Base-by-base conservation (phyloP, 2,888 invertebrate genomes). In the Chirona hameri region DNA sequence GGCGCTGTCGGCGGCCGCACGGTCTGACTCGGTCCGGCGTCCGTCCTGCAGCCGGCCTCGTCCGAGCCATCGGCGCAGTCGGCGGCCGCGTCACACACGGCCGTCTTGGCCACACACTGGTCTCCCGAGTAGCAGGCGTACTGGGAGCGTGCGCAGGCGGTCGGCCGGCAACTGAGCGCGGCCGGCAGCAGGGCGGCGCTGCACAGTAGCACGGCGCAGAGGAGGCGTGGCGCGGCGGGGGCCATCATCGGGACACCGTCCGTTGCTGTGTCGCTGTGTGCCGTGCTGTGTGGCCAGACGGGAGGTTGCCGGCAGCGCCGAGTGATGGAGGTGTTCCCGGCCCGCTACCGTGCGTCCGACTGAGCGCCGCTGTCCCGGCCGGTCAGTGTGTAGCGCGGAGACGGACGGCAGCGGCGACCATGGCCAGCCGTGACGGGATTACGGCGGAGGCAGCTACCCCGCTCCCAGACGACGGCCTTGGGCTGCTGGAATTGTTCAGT, bases 151-250 rank as follows among this genome's bases (percentile, higher is more conserved):
- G 84, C 84, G 72, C 84, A 84, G 81, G 18, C 84, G 84, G 81
- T 83, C 83, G 80, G 82, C 27, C 69, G 69, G 27, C 48, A 82
- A 80, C 60, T 84, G 84, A 65, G 84, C 84, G 14, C 29, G 96
- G 0, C 97, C 97, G 69, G 27, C 29, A 84, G 95, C 91, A 0
- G 96, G 95, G 88, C 98, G 98, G 0, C 97, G 97, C 88, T 97
- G n/a, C 18, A 24, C 27, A 29, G 4, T 1, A 27, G 15, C 12
- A 29, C 5, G 27, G 15, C 29, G 69, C 69, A 29, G n/a, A 69
- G 69, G 27, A 69, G 12, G 27, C 27, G 29, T 1, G 69, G 24
- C 12, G 2, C 27, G 3, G 7, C 65, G 24, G 65, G 29, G 29
- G 69, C 15, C 69, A 14, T 69, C 27, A 10, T 39, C 39, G 39